These are phyloP conservation scores for Agriotes lineatus DNA, from an alignment of 2,888 invertebrate genomes.

Conservation along the genomic window DNA sequence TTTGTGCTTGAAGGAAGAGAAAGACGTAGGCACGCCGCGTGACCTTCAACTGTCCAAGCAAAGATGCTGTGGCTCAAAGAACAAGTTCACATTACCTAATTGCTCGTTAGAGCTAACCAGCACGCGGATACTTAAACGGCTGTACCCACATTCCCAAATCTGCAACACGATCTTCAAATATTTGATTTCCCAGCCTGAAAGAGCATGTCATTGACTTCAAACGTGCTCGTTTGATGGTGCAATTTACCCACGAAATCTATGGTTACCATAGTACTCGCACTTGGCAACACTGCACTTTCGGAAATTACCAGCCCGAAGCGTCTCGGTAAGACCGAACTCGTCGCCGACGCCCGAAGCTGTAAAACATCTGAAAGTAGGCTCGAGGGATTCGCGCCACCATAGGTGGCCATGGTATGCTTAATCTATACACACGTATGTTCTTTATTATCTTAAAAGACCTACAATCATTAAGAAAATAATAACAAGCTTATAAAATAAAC, in stretches of 20 bases:
- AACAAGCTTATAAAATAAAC: too few relatives aligned
- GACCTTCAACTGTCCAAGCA: slow-evolving; percentile 25
- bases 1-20: background rate
- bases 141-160: background rate
- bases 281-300: slow-evolving; percentile 15
- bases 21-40: slow-evolving; percentile 2
- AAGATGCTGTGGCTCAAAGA: background rate
- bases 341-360: background rate
- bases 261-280: background rate
- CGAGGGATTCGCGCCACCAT: too few relatives aligned
- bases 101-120: background rate
- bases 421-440: too few relatives aligned
- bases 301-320: background rate
- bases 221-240: slow-evolving; percentile 2
- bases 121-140: slow-evolving; percentile 9
- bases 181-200: slow-evolving; percentile 11
- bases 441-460: too few relatives aligned
- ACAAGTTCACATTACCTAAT: slow-evolving; percentile 24
- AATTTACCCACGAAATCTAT: slow-evolving; percentile 25
- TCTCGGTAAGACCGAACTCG: background rate
- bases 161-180: background rate
- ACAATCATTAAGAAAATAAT: too few relatives aligned
- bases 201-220: slow-evolving; percentile 23
- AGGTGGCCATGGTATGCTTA: too few relatives aligned
- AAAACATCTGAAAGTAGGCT: too few relatives aligned